Percentiles rank a stretch among this genome's conserved stretches.
These are phyloP conservation scores for Ptilonorhynchus violaceus DNA, from an alignment of 2,113 vertebrate species.

Conservation along the genomic window DNA sequence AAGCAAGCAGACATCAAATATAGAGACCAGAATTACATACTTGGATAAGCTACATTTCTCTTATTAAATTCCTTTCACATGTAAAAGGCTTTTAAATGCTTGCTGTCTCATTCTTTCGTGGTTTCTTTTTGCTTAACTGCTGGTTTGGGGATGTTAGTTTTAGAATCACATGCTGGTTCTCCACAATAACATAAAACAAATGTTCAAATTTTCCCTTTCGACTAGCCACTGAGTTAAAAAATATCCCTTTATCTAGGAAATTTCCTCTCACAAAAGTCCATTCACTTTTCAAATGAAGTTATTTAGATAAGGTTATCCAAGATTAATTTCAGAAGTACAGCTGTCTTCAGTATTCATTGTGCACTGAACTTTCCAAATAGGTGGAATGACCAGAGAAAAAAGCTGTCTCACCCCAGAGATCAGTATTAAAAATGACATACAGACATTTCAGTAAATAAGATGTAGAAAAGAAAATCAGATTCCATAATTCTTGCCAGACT, in stretches of 20 bases:
- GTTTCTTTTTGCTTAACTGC: neutral
- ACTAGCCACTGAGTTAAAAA: slow-evolving; percentile 4
- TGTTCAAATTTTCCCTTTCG: neutral
- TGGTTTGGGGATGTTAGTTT: neutral
- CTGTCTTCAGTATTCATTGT: neutral
- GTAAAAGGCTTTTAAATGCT: neutral
- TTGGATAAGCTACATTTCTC: neutral
- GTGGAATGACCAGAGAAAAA: neutral
- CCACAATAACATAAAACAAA: neutral
- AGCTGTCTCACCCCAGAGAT: neutral
- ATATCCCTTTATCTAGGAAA: slow-evolving; percentile 1
- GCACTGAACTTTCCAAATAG: neutral
- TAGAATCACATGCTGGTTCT: neutral
- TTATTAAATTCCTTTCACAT: neutral
- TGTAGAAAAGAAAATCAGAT: neutral
- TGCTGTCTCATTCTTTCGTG: neutral
- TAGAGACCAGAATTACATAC: neutral
- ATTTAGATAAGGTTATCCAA: slow-evolving; percentile 29
- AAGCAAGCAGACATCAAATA: neutral
- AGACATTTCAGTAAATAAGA: neutral
- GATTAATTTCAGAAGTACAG: slow-evolving; percentile 9
- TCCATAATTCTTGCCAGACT: neutral
- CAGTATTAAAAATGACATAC: neutral
- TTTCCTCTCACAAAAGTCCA: slow-evolving; percentile 11
- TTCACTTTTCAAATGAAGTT: slow-evolving; percentile 20